Conservation (phyloP, 2,113 vertebrate species). For the Phalacrocorax pelagicus region DNA sequence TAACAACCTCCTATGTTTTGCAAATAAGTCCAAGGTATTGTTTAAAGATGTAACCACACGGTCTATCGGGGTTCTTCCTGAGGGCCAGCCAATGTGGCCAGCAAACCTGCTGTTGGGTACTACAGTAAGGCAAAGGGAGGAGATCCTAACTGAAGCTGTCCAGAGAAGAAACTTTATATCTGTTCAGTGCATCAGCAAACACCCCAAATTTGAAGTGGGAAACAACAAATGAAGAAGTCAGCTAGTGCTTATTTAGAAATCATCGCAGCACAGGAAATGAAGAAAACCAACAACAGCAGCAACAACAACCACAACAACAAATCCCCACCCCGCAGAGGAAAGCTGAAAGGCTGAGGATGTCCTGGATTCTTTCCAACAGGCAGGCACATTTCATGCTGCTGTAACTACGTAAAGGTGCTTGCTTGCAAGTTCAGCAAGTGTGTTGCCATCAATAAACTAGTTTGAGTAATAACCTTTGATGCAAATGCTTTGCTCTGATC, state of each 20-base stretch:
- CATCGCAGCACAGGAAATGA: not conserved
- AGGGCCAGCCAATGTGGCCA: not conserved
- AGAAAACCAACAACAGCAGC: not conserved
- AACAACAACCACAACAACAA: not conserved
- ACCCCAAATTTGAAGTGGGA: not conserved
- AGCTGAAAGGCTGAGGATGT: not conserved
- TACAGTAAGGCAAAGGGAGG: not conserved
- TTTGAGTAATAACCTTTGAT: constrained; percentile 1
- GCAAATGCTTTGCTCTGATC: not conserved
- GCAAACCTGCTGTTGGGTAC: not conserved
- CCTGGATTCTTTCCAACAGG: not conserved
- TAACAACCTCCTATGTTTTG: not conserved
- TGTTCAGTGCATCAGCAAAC: not conserved
- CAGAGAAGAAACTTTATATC: not conserved
- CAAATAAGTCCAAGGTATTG: not conserved
- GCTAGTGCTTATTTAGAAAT: not conserved
- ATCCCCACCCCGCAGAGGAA: not conserved
- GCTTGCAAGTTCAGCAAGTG: not conserved
- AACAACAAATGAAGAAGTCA: not conserved
- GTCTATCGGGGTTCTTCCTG: not conserved
- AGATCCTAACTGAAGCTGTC: not conserved
- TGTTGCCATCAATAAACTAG: not conserved
- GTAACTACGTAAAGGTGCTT: not conserved
- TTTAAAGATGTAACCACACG: not conserved
- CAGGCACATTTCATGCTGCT: not conserved